Base-by-base conservation (phyloP, 1,140 invertebrate species). In the Cardiocondyla obscurior region DNA sequence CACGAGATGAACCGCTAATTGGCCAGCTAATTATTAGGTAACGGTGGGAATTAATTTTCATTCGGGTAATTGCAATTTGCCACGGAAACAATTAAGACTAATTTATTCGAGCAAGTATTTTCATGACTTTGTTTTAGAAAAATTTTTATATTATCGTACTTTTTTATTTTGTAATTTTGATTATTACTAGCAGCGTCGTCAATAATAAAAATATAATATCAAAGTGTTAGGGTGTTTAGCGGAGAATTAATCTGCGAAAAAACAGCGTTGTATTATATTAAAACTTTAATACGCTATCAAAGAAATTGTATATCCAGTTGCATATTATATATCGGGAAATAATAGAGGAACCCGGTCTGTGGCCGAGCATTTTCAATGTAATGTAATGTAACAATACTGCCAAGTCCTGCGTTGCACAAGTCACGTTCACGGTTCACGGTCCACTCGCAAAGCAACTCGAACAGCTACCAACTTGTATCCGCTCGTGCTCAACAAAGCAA, bases 371-470 rank as follows among this genome's bases (percentile, higher is more conserved):
- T 89, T 83, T 88, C 90, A 89, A n/a, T 84, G 89, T 89, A 89
- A 67, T 84, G 65, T 87, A 51, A 33, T 58, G 67, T 84, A 60
- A 85, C n/a, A n/a, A n/a, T n/a, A n/a, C n/a, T n/a, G 84, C 85
- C 85, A 82, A 90, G 90, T 89, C 86, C 83, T 46, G 70, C 85
- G 74, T 85, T 69, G 84, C 82, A 91, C 91, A 92, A 91, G 89
- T 92, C 89, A 91, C 90, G 87, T 90, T 62, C 84, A 60, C 82
- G 58, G 67, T 86, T 85, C 86, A 84, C 87, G 58, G 67, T 86
- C 86, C 86, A 84, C 87, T 86, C 86, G 84, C 60, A 25, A 51
- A 49, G 42, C 33, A 67, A 28, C 67, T n/a, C n/a, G n/a, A 65
- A 55, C 51, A 16, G 16, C 70, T 83, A 70, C 86, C 90, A 87